Conservation (phyloP, 2,797 vertebrate genomes). For the Cynodonichthys magdalenae region DNA sequence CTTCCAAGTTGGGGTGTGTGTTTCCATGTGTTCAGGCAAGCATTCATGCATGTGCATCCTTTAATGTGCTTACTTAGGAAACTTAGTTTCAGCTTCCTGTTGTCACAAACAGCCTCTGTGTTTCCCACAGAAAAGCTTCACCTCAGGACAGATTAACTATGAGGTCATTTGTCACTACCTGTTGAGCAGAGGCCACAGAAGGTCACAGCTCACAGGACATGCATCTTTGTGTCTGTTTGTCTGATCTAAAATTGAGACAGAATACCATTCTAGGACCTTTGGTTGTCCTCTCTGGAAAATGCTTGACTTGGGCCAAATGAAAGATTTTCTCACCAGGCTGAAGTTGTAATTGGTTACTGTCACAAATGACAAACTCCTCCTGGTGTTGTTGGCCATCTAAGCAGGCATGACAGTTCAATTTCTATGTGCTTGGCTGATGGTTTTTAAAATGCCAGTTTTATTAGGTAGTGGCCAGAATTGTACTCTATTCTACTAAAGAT, state of each 20-base stretch:
- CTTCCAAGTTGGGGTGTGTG: conserved; percentile 9
- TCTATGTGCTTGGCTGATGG: conserved; percentile 4
- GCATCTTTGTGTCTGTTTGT: conserved; percentile 49
- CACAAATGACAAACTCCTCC: conserved; percentile 10
- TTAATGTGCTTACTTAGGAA: conserved; percentile 62
- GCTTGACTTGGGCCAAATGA: conserved; percentile 20
- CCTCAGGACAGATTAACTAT: conserved; percentile 78
- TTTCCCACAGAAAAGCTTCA: conserved; percentile 65
- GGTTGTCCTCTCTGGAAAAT: conserved; percentile 41
- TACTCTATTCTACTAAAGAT: too few relatives aligned
- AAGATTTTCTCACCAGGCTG: conserved; percentile 13
- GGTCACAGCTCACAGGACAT: conserved; percentile 67
- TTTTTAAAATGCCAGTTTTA: conserved; percentile 26
- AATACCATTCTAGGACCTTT: conserved; percentile 60
- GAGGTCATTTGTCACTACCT: conserved; percentile 81
- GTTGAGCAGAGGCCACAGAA: conserved; percentile 71
- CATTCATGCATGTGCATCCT: conserved; percentile 63
- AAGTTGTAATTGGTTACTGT: conserved; percentile 40
- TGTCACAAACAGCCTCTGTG: conserved; percentile 71
- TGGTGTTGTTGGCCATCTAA: not conserved
- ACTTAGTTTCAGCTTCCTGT: conserved; percentile 68
- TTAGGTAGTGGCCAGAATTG: conserved; percentile 7
- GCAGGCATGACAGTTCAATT: not conserved
- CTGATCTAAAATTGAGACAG: conserved; percentile 62
- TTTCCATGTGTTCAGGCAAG: conserved; percentile 24